phyloP scores from a whole-genome alignment of 92 coral and sea anemone species.

The Actinostola sp. region DNA sequence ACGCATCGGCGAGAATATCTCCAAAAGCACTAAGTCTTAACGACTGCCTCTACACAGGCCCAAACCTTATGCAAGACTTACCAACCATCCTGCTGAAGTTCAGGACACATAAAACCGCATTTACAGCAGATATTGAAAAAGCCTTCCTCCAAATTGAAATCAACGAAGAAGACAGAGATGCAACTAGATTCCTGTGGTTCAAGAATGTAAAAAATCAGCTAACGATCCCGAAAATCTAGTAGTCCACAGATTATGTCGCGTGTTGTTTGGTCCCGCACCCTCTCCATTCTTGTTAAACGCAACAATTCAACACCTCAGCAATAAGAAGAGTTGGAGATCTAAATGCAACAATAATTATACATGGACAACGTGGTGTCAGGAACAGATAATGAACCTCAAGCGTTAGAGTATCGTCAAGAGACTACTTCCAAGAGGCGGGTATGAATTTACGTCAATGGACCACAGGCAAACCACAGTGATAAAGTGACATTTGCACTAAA shows the following conservation, averaged over 20 bases:
- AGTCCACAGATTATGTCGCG: constrained; percentile 39
- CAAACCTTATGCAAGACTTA: constrained; percentile 28
- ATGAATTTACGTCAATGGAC: constrained; percentile 58
- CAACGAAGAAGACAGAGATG: constrained; percentile 34
- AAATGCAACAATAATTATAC: constrained; percentile 37
- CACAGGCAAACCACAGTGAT: no score
- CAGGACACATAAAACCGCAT: constrained; percentile 38
- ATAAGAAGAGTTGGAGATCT: constrained; percentile 33
- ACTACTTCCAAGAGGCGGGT: no score
- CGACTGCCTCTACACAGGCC: constrained; percentile 37
- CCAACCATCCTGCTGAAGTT: constrained; percentile 24
- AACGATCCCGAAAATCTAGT: constrained; percentile 14
- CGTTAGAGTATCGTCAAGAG: constrained; percentile 31
- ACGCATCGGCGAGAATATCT: constrained; percentile 39
- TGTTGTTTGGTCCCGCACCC: constrained; percentile 56
- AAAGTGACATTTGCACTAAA: no score
- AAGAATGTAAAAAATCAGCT: constrained; percentile 34
- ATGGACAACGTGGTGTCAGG: constrained; percentile 51
- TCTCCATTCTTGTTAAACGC: constrained; percentile 45
- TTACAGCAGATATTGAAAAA: no score
- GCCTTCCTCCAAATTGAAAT: constrained; percentile 47
- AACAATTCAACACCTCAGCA: constrained; percentile 37
- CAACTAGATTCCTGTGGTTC: constrained; percentile 37
- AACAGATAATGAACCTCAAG: constrained; percentile 36
- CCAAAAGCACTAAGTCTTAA: constrained; percentile 34